These are phyloP conservation scores for Labeo calbasu DNA, from an alignment of 2,797 vertebrate species.

Conservation along the genomic window DNA sequence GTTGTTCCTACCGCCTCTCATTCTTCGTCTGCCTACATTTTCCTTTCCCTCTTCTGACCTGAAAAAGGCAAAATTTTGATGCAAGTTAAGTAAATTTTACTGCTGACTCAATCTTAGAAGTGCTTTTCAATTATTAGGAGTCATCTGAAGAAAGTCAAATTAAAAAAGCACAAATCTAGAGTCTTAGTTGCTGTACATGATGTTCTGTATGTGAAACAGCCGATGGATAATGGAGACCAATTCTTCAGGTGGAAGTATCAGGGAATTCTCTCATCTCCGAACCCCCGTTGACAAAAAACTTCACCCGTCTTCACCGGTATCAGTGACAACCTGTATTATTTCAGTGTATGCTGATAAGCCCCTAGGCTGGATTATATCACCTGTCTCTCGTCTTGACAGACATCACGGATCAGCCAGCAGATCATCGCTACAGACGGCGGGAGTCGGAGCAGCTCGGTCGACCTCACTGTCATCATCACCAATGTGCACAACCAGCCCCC, in stretches of 20 bases:
- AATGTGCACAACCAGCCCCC: constrained; percentile 86
- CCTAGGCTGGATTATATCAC: constrained; percentile 32
- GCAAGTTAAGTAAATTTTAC: constrained; percentile 52
- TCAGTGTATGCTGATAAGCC: constrained; percentile 27
- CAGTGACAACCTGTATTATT: constrained; percentile 29
- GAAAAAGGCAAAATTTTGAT: constrained; percentile 40
- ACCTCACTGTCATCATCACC: constrained; percentile 84
- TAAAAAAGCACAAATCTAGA: constrained; percentile 48
- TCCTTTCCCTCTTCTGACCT: constrained; percentile 40
- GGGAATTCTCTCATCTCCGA: constrained; percentile 47
- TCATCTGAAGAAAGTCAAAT: constrained; percentile 45
- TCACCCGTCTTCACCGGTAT: constrained; percentile 42
- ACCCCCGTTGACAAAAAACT: constrained; percentile 46
- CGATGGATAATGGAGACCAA: constrained; percentile 58
- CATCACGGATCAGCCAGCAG: constrained; percentile 75
- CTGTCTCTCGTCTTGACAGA: constrained; percentile 66
- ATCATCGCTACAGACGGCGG: constrained; percentile 87
- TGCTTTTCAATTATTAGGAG: constrained; percentile 38
- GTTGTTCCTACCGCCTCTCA: constrained; percentile 30
- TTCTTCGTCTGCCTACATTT: constrained; percentile 4
- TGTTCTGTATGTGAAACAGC: constrained; percentile 45
- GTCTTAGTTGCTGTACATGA: constrained; percentile 22
- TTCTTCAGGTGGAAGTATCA: constrained; percentile 56
- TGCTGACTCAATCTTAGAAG: constrained; percentile 55
- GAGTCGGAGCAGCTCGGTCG: constrained; percentile 85